A percentile compares a stretch with the other conserved stretches of the same genome.
Evolutionary conservation across 2,113 vertebrate species (phyloP).

Genomic region (Corapipo altera): DNA sequence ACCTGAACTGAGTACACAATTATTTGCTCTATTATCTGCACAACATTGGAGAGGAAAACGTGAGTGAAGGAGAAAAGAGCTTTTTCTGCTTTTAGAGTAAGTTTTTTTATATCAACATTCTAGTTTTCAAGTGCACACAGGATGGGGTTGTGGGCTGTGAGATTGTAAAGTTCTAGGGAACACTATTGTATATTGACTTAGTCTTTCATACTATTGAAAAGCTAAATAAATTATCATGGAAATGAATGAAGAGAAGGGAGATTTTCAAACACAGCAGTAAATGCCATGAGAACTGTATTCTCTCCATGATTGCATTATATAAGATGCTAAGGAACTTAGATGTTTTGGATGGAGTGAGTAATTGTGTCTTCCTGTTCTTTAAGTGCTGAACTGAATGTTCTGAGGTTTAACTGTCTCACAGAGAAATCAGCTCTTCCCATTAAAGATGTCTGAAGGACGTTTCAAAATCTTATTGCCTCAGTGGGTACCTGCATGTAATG

Average conservation of each 20-base stretch:
- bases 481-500: background rate
- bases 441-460: background rate
- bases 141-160: background rate
- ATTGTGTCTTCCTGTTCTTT: background rate
- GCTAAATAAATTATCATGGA: background rate
- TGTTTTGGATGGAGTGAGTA: background rate
- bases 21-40: background rate
- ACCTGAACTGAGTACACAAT: background rate
- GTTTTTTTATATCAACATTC: background rate
- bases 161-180: background rate
- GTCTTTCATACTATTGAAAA: background rate
- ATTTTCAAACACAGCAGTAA: background rate
- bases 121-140: background rate
- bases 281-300: background rate
- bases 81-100: background rate
- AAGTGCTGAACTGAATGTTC: background rate
- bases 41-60: background rate
- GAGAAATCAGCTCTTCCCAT: background rate
- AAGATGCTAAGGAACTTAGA: background rate
- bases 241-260: background rate
- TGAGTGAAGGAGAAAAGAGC: background rate
- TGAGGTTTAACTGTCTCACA: background rate
- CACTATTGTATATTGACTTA: background rate
- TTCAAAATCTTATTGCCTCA: background rate
- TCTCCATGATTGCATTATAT: background rate